Evolutionary conservation across 2,888 invertebrate species (phyloP).

Genomic region (Mamestra brassicae): DNA sequence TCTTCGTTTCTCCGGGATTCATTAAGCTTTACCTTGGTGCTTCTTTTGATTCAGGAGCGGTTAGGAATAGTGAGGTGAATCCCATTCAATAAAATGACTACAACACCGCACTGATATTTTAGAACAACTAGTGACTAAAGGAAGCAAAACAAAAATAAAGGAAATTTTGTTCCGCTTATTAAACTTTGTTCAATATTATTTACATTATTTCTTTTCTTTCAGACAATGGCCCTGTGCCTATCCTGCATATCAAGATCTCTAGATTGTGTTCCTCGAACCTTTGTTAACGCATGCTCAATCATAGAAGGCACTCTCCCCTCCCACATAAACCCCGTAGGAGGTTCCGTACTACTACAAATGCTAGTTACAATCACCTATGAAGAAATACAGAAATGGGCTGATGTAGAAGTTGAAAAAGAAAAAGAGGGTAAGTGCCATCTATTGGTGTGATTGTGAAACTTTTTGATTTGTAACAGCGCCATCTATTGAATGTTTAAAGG

Average conservation of each 20-base stretch:
- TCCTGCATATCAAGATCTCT: slow-evolving; percentile 93
- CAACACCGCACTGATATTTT: no score
- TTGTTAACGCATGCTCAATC: slow-evolving; percentile 90
- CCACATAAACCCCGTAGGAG: slow-evolving; percentile 93
- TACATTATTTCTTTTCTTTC: slow-evolving; percentile 49
- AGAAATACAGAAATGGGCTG: slow-evolving; percentile 90
- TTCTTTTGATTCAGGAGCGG: no score
- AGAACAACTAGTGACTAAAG: no score
- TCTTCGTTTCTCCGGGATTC: no score
- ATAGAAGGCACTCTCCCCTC: slow-evolving; percentile 93
- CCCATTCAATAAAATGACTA: no score
- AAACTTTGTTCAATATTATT: no score
- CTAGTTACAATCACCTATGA: slow-evolving; percentile 93
- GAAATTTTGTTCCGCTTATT: no score
- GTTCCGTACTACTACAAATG: slow-evolving; percentile 94
- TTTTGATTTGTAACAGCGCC: background rate
- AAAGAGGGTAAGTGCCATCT: slow-evolving; percentile 74
- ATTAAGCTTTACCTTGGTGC: no score
- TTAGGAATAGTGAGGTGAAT: no score
- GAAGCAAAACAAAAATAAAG: no score
- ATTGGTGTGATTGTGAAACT: background rate
- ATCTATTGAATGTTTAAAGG: slow-evolving; percentile 20
- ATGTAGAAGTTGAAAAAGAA: slow-evolving; percentile 79
- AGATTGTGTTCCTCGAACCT: slow-evolving; percentile 92
- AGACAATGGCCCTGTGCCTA: slow-evolving; percentile 94